These are phyloP conservation scores for Ochotona curzoniae DNA, from an alignment of 2,113 vertebrate genomes.

Conservation along the genomic window DNA sequence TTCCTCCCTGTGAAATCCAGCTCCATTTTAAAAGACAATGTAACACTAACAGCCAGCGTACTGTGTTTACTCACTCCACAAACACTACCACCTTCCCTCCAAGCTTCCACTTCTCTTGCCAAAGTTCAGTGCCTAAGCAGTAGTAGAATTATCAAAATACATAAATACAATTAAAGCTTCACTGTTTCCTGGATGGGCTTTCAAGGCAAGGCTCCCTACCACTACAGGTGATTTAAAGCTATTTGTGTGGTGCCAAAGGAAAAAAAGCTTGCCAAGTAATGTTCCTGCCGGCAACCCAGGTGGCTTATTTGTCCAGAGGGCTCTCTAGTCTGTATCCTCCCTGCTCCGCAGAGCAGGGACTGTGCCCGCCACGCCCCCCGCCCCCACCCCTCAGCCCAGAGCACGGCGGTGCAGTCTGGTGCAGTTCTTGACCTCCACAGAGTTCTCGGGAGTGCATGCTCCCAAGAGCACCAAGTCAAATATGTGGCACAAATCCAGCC, in stretches of 20 bases:
- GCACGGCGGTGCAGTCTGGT: neutral
- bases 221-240: slow-evolving; percentile 60
- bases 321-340: slow-evolving; percentile 38
- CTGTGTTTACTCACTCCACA: neutral
- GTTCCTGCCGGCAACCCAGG: slow-evolving; percentile 55
- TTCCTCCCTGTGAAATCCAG: slow-evolving; percentile 19
- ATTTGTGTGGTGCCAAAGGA: slow-evolving; percentile 55
- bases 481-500: neutral
- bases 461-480: neutral
- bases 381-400: neutral
- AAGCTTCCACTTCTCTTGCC: neutral
- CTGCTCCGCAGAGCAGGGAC: too few relatives aligned
- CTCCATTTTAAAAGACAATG: neutral
- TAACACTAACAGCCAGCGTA: neutral
- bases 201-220: neutral
- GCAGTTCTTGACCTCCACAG: slow-evolving; percentile 47
- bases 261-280: slow-evolving; percentile 54
- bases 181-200: neutral
- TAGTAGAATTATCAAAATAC: slow-evolving; percentile 16
- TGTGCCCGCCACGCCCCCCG: too few relatives aligned
- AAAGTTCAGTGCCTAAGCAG: neutral
- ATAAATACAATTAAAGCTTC: neutral
- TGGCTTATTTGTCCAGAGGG: slow-evolving; percentile 62
- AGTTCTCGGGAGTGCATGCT: neutral
- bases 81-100: neutral